Conservation (phyloP, 1,140 invertebrate genomes). For the Phymorhynchus buccinoides region DNA sequence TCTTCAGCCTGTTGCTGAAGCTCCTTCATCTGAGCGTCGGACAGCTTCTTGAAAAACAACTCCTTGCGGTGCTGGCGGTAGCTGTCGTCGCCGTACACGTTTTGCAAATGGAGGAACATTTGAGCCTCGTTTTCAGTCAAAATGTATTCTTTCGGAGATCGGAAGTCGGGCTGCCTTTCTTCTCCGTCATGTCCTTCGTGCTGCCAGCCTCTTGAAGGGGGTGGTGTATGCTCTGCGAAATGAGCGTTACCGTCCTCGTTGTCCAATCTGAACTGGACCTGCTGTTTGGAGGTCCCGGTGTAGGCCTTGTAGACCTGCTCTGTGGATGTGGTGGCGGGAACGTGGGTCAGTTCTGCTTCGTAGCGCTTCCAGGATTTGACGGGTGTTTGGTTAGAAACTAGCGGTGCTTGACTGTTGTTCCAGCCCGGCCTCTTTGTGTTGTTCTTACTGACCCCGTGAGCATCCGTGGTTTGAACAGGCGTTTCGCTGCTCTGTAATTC, state of each 20-base stretch:
- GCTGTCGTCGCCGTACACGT: conserved; percentile 51
- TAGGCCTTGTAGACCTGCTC: conserved; percentile 39
- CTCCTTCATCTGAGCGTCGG: conserved; percentile 51
- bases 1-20: conserved; percentile 45
- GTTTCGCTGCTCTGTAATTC: not conserved
- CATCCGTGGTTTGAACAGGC: not conserved
- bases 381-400: too few relatives aligned
- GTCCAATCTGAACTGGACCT: not conserved
- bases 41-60: conserved; percentile 55
- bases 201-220: not conserved
- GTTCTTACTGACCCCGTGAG: not conserved
- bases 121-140: conserved; percentile 42
- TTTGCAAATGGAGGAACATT: conserved; percentile 51
- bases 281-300: conserved; percentile 10
- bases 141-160: not conserved
- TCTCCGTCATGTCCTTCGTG: not conserved
- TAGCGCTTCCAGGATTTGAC: conserved; percentile 1
- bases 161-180: not conserved
- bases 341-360: conserved; percentile 36
- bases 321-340: conserved; percentile 24
- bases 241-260: not conserved
- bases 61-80: conserved; percentile 49
- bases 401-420: not conserved
- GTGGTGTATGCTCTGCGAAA: not conserved
- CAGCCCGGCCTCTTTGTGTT: not conserved